Conservation (phyloP, 35 echinoderm and acorn worm genomes). For the Anneissia japonica region DNA sequence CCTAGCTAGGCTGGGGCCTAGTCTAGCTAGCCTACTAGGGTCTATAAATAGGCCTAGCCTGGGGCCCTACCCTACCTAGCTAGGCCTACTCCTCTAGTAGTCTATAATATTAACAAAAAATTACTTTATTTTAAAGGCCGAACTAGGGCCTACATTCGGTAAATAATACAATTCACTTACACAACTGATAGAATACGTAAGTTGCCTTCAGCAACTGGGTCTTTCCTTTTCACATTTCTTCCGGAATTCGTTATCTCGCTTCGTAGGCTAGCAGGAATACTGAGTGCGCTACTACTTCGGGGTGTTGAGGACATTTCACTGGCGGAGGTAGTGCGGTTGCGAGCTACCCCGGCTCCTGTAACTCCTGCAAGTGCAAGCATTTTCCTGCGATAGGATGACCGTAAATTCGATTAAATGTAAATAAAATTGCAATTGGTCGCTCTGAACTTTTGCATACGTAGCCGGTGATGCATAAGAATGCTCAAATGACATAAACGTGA, state of each 20-base stretch:
- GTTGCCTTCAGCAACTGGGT: slow-evolving; percentile 31
- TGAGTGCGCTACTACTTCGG: slow-evolving; percentile 9
- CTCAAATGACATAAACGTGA: not conserved
- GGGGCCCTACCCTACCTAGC: not conserved
- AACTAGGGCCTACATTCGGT: not conserved
- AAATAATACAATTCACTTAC: slow-evolving; percentile 1
- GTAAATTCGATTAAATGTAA: not conserved
- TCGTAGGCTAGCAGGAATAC: slow-evolving; percentile 22
- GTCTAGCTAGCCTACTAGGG: not conserved
- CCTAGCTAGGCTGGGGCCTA: not conserved
- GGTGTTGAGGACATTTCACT: not conserved
- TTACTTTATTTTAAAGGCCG: not conserved
- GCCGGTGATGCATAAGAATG: not conserved
- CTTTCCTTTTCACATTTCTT: not conserved
- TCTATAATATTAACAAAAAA: not conserved
- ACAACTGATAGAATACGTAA: slow-evolving; percentile 17
- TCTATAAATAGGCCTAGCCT: not conserved
- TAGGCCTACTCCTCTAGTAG: not conserved
- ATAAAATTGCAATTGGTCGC: not conserved
- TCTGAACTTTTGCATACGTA: not conserved
- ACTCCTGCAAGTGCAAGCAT: slow-evolving; percentile 1
- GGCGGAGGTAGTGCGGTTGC: not conserved
- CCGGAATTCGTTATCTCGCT: slow-evolving; percentile 6
- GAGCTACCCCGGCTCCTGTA: not conserved
- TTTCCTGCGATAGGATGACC: not conserved